Evolutionary conservation across 2,888 invertebrate genomes (phyloP).

Genomic region (Tricholauxania praeusta): DNA sequence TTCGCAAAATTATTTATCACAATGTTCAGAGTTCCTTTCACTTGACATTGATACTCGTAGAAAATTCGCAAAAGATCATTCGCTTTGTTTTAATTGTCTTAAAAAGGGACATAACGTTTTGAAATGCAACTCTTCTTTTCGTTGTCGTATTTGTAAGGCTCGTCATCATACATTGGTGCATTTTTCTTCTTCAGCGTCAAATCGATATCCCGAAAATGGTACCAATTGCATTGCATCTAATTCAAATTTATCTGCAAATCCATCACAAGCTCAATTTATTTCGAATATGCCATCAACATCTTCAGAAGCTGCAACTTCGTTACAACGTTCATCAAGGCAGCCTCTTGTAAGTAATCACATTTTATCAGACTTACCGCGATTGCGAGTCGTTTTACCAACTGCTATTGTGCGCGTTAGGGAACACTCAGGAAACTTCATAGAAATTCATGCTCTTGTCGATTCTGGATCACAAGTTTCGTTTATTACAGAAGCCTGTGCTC

Average conservation of each 20-base stretch:
- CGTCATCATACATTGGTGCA: conserved; percentile 22
- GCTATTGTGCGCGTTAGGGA: conserved; percentile 17
- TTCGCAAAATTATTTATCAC: neutral
- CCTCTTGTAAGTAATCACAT: neutral
- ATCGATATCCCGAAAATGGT: neutral
- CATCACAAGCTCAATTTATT: neutral
- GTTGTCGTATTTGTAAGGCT: conserved; percentile 9
- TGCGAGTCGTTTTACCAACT: neutral
- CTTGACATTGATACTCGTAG: conserved; percentile 4
- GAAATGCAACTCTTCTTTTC: conserved; percentile 9
- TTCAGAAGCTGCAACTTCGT: neutral
- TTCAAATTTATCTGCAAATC: neutral
- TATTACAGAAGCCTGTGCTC: conserved; percentile 29
- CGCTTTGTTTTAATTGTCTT: conserved; percentile 31
- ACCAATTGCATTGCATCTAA: neutral
- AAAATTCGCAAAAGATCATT: conserved; percentile 9
- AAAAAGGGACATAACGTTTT: conserved; percentile 14
- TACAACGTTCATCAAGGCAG: no score
- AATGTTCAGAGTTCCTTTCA: conserved; percentile 3
- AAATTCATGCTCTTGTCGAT: conserved; percentile 16
- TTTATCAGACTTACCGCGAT: neutral
- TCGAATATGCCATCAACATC: neutral
- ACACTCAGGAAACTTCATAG: conserved; percentile 9
- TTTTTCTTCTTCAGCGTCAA: neutral
- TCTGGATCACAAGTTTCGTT: conserved; percentile 32